Conservation (phyloP, 1,140 invertebrate genomes). For the Temnothorax curvispinosus region DNA sequence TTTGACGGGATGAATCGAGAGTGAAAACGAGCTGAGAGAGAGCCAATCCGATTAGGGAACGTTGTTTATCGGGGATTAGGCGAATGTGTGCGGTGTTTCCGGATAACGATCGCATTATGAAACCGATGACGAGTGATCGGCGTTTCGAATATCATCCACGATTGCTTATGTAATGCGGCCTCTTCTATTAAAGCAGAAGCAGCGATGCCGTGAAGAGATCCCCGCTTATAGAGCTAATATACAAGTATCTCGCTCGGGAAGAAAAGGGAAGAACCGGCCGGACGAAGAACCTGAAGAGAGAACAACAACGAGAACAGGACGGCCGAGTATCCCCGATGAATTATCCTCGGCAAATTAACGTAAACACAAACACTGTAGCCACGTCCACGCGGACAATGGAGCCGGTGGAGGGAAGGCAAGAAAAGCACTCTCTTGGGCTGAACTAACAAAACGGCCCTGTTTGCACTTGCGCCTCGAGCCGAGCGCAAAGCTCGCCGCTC, state of each 20-base stretch:
- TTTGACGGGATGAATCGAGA: slow-evolving; percentile 70
- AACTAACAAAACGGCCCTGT: slow-evolving; percentile 59
- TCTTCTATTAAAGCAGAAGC: slow-evolving; percentile 36
- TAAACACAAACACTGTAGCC: slow-evolving; percentile 61
- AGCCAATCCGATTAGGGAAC: slow-evolving; percentile 69
- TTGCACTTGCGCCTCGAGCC: slow-evolving; percentile 50
- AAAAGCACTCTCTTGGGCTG: slow-evolving; percentile 60
- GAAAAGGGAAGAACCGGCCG: slow-evolving; percentile 3
- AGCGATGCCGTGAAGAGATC: neutral
- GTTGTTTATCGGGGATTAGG: slow-evolving; percentile 69
- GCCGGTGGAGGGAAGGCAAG: slow-evolving; percentile 42
- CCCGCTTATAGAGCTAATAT: slow-evolving; percentile 48
- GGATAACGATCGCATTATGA: slow-evolving; percentile 31
- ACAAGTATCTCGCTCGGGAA: slow-evolving; percentile 15
- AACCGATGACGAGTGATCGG: slow-evolving; percentile 42
- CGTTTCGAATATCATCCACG: slow-evolving; percentile 36
- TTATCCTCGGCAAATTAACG: slow-evolving; percentile 63
- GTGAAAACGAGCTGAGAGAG: slow-evolving; percentile 63
- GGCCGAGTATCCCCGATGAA: slow-evolving; percentile 56
- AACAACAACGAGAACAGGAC: slow-evolving; percentile 39
- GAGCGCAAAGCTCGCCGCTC: slow-evolving; percentile 54
- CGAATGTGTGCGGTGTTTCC: slow-evolving; percentile 26
- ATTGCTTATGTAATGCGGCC: slow-evolving; percentile 13
- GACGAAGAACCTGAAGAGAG: slow-evolving; percentile 42
- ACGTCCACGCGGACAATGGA: slow-evolving; percentile 46